A percentile compares a stretch with the other conserved stretches of the same genome.
Evolutionary conservation across 2,888 invertebrate species (phyloP).

Genomic region (Danaus chrysippus): DNA sequence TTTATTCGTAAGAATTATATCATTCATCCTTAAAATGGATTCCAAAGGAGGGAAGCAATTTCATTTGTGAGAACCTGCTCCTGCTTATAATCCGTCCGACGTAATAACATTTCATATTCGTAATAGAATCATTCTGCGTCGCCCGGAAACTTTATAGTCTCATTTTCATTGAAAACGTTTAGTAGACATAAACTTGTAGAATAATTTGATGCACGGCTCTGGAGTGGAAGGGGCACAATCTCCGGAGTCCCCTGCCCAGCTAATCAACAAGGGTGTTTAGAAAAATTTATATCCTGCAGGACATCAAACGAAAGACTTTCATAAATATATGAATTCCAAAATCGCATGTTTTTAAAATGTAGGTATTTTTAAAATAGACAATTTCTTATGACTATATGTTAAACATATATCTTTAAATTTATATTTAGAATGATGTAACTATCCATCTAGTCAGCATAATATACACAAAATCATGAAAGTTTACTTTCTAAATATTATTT

Average conservation of each 20-base stretch:
- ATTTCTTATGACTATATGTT: too few relatives aligned
- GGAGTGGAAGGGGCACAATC: slow-evolving; percentile 57
- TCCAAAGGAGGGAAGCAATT: slow-evolving; percentile 77
- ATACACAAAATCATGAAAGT: too few relatives aligned
- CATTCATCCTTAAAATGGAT: slow-evolving; percentile 77
- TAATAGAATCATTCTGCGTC: slow-evolving; percentile 78
- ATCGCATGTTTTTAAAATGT: not conserved
- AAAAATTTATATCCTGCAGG: slow-evolving; percentile 48
- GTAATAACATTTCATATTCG: slow-evolving; percentile 80
- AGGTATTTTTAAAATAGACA: not conserved
- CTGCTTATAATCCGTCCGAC: slow-evolving; percentile 78
- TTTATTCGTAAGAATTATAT: slow-evolving; percentile 75
- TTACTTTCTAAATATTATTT: too few relatives aligned
- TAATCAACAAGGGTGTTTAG: slow-evolving; percentile 53
- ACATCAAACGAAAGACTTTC: slow-evolving; percentile 35
- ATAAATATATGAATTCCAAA: not conserved
- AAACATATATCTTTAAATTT: too few relatives aligned
- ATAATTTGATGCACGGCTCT: slow-evolving; percentile 68
- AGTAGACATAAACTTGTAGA: slow-evolving; percentile 75
- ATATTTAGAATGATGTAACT: too few relatives aligned
- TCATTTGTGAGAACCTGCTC: slow-evolving; percentile 77
- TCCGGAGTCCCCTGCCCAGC: slow-evolving; percentile 55
- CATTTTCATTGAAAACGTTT: slow-evolving; percentile 78
- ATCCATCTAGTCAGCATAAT: too few relatives aligned
- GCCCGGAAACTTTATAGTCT: slow-evolving; percentile 77